Evolutionary conservation across 1,140 invertebrate species (phyloP).

Genomic region (Anastrepha ludens): DNA sequence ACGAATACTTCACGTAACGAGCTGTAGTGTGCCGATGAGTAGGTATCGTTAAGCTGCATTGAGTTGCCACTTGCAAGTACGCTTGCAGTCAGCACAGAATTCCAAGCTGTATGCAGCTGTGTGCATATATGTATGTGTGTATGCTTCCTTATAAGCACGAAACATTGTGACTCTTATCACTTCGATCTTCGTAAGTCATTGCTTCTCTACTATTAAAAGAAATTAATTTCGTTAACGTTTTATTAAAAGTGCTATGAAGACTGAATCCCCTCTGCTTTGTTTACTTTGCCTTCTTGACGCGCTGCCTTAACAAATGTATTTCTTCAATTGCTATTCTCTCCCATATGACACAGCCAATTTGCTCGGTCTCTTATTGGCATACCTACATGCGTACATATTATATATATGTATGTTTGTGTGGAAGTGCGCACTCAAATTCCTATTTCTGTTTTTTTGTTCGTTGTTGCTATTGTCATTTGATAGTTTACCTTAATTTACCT

Average conservation of each 20-base stretch:
- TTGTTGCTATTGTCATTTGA: conserved; percentile 65
- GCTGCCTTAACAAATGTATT: conserved; percentile 5
- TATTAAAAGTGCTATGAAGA: conserved; percentile 5
- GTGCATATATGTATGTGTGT: not conserved
- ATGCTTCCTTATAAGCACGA: not conserved
- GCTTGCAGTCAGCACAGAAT: too few relatives aligned
- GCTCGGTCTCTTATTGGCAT: not conserved
- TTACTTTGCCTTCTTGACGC: not conserved
- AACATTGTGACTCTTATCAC: conserved; percentile 12
- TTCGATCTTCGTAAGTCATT: conserved; percentile 9
- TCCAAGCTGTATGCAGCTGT: not conserved
- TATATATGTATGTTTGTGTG: not conserved
- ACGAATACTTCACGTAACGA: conserved; percentile 29
- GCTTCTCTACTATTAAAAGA: conserved; percentile 35
- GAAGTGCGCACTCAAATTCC: not conserved
- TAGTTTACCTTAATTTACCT: conserved; percentile 74
- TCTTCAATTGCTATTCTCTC: conserved; percentile 3
- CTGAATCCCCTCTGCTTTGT: not conserved
- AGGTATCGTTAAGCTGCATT: not conserved
- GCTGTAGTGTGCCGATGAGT: conserved; percentile 13
- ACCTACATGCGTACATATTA: too few relatives aligned
- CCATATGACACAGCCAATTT: conserved; percentile 1
- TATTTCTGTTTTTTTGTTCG: not conserved
- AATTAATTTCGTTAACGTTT: conserved; percentile 51
- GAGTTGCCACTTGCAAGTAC: not conserved